Evolutionary conservation across 1,140 invertebrate genomes (phyloP).

Genomic region (Calosoma granatense): DNA sequence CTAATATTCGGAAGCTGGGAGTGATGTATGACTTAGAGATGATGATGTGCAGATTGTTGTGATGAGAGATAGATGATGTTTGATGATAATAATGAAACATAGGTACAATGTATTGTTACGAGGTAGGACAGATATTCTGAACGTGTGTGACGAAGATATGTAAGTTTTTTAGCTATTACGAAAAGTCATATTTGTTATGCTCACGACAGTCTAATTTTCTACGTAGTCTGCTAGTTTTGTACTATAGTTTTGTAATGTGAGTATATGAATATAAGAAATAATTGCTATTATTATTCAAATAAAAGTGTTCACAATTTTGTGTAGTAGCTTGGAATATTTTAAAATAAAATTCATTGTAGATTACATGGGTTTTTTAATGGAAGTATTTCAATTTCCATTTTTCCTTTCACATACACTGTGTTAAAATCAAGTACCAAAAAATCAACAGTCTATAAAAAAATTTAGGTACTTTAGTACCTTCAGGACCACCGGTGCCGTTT

Average conservation of each 20-base stretch:
- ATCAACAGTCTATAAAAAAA: too few relatives aligned
- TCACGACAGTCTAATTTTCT: conserved; percentile 28
- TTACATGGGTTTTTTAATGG: neutral
- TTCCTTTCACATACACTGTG: too few relatives aligned
- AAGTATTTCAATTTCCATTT: too few relatives aligned
- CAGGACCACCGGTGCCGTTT: too few relatives aligned
- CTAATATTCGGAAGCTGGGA: too few relatives aligned
- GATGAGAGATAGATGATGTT: too few relatives aligned
- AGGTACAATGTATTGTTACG: neutral
- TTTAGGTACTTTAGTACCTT: too few relatives aligned
- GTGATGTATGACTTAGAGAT: too few relatives aligned
- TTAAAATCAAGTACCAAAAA: too few relatives aligned
- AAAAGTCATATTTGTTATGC: conserved; percentile 22
- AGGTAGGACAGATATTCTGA: neutral
- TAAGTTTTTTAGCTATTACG: neutral
- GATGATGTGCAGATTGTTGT: too few relatives aligned
- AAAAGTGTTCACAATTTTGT: conserved; percentile 8
- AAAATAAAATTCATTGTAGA: conserved; percentile 8
- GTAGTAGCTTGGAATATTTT: conserved; percentile 8
- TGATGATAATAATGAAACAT: neutral
- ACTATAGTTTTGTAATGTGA: conserved; percentile 22
- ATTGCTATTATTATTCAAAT: conserved; percentile 7
- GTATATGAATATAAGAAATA: conserved; percentile 1
- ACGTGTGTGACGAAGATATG: neutral
- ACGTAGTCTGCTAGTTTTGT: conserved; percentile 21